Base-by-base conservation (phyloP, 2,113 vertebrate genomes). In the Dendrocopos noguchii region DNA sequence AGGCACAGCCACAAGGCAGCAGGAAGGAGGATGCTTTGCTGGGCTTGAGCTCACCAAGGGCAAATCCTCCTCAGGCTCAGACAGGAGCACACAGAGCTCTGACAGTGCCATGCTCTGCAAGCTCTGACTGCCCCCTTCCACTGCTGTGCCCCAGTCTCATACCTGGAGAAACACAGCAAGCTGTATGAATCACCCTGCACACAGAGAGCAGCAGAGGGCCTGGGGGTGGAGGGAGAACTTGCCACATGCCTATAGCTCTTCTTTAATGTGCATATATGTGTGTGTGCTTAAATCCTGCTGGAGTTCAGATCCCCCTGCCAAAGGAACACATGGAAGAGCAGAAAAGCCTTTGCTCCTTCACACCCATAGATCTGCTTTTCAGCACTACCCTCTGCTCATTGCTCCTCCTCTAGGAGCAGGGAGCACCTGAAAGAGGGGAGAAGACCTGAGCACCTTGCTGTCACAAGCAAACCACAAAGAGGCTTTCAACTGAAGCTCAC, bases 171-270 rank as follows among this genome's bases (percentile, higher is more conserved):
- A 79, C 57, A 57, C 16, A 39, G 13, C 61, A 53, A 33, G 70
- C 73, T 88, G 84, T 75, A 50, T 90, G 89, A 88, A 57, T 86
- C 96, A 91, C 20, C 64, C 50, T 50, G 61, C 24, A 47, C 31
- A 60, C 0, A 3, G 47, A 70, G 70, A 70, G 70, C 50, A 7
- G 71, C 33, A 50, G 82, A 89, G 24, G 39, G 55, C 91, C 79
- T 44, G 34, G 34, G 56, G 61, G 12, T 33, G 22, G 44, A 76
- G 55, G 63, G 16, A 57, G 81, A 87, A 85, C 53, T 73, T 27
- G 57, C 31, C 52, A 57, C 9, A 3, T n/a, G 36, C 60, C 56
- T 74, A 1, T 8, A 80, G 74, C 42, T 93, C 24, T 25, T 59
- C 67, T 88, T 87, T 61, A 31, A 55, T 34, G 52, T 39, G 42